These are phyloP conservation scores for Echinarachnius parma DNA, from an alignment of 53 echinoderm and acorn worm genomes.

Conservation along the genomic window DNA sequence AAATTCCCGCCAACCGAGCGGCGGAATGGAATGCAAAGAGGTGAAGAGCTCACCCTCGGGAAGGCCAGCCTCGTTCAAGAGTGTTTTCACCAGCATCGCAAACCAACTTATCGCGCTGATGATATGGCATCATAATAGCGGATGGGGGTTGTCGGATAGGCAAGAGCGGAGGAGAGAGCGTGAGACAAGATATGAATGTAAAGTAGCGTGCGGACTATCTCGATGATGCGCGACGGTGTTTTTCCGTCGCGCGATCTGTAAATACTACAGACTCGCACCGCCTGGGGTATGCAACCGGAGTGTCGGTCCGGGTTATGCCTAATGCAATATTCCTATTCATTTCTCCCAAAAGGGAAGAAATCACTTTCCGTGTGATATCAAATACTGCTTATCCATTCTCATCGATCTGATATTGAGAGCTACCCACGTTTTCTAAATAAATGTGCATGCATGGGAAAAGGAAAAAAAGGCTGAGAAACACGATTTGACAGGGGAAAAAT, in stretches of 20 bases:
- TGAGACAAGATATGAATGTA: constrained; percentile 17
- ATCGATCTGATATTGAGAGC: constrained; percentile 31
- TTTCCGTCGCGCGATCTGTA: constrained; percentile 38
- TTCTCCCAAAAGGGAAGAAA: constrained; percentile 38
- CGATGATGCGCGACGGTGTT: constrained; percentile 22
- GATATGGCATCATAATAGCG: constrained; percentile 42
- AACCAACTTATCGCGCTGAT: constrained; percentile 23
- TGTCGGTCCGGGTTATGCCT: constrained; percentile 16
- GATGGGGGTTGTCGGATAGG: constrained; percentile 25
- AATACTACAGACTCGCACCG: constrained; percentile 24
- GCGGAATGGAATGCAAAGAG: constrained; percentile 12
- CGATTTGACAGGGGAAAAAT: no score
- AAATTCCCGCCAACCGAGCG: constrained; percentile 3
- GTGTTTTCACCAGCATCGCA: constrained; percentile 39
- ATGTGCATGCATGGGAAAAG: no score
- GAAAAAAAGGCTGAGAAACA: no score
- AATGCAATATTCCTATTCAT: constrained; percentile 50
- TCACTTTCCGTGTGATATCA: constrained; percentile 43
- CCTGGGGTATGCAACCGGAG: constrained; percentile 24
- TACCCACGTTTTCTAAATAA: no score
- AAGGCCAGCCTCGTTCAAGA: constrained; percentile 25
- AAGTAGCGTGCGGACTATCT: constrained; percentile 20
- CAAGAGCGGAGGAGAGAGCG: constrained; percentile 9
- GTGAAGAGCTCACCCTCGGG: constrained; percentile 34
- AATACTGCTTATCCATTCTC: constrained; percentile 36